Evolutionary conservation across 2,888 invertebrate species (phyloP).

Genomic region (Bhutanitis thaidina): DNA sequence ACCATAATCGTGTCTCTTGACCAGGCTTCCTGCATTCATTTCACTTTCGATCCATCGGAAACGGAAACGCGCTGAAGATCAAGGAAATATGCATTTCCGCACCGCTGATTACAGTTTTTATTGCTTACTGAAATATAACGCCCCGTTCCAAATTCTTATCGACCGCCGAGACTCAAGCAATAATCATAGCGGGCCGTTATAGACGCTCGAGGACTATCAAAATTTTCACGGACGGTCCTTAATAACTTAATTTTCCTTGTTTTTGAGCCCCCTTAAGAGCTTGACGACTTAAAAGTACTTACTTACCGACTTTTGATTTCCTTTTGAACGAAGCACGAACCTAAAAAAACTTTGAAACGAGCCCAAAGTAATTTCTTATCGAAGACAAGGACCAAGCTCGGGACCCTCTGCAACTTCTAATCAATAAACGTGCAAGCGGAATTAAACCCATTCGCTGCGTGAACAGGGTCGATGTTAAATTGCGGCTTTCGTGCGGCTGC

Average conservation of each 20-base stretch:
- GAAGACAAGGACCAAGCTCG: not conserved
- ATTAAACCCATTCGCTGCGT: not conserved
- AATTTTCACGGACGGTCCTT: not conserved
- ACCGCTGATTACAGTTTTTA: too few relatives aligned
- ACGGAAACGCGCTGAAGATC: too few relatives aligned
- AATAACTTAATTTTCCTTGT: not conserved
- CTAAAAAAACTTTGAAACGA: slow-evolving; percentile 8
- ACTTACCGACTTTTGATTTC: slow-evolving; percentile 3
- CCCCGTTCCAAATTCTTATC: too few relatives aligned
- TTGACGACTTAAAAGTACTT: not conserved
- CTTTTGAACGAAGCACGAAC: slow-evolving; percentile 1
- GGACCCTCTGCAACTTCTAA: not conserved
- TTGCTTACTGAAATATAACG: too few relatives aligned
- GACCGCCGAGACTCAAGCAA: too few relatives aligned
- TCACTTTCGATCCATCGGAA: too few relatives aligned
- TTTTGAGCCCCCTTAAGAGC: not conserved
- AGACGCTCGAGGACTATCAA: too few relatives aligned
- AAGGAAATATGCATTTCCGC: too few relatives aligned
- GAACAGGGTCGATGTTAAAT: slow-evolving; percentile 1
- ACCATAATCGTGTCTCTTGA: too few relatives aligned
- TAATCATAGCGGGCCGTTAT: not conserved
- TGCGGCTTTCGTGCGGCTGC: not conserved
- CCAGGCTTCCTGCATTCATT: too few relatives aligned
- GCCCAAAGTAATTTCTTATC: slow-evolving; percentile 13
- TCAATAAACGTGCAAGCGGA: not conserved